Evolutionary conservation across 2,888 invertebrate genomes (phyloP).

Genomic region (Pemphredon lugubris): DNA sequence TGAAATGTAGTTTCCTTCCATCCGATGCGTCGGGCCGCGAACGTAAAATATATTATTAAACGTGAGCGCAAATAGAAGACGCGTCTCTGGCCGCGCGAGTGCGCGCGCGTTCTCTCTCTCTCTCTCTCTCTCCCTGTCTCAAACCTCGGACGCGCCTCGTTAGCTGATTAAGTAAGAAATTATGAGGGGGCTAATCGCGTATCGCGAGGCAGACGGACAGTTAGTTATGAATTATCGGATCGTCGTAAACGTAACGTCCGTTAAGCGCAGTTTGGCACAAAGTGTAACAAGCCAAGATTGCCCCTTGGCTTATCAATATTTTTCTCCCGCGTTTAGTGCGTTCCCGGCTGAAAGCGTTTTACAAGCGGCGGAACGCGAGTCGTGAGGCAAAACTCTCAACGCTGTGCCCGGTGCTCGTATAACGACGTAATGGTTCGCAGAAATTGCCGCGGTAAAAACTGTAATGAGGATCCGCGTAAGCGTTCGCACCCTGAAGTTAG

Average conservation of each 20-base stretch:
- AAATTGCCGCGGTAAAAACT: constrained; percentile 56
- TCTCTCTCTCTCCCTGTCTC: no score
- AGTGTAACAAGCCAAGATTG: constrained; percentile 29
- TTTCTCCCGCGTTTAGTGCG: constrained; percentile 35
- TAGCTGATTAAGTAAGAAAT: constrained; percentile 42
- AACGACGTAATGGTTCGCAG: constrained; percentile 57
- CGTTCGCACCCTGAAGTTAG: constrained; percentile 59
- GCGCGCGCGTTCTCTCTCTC: no score
- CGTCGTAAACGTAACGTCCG: constrained; percentile 35
- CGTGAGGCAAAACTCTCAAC: constrained; percentile 21
- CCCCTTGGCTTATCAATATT: constrained; percentile 43
- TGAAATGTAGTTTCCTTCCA: constrained; percentile 20
- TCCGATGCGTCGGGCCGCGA: constrained; percentile 4
- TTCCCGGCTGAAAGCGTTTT: neutral
- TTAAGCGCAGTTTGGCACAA: constrained; percentile 15
- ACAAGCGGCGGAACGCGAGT: constrained; percentile 19
- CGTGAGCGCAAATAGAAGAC: constrained; percentile 20
- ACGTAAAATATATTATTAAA: constrained; percentile 31
- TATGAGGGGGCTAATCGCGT: constrained; percentile 12
- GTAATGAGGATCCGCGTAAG: constrained; percentile 56
- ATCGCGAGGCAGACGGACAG: constrained; percentile 8
- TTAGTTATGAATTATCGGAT: constrained; percentile 40
- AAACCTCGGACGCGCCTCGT: constrained; percentile 39
- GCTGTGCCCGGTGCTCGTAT: constrained; percentile 21
- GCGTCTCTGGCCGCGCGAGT: neutral